Evolutionary conservation across 2,113 vertebrate species (phyloP).

Genomic region (rat (Rattus norvegicus)): GRCr8 NC_086024.1:128596501-128597000

Average conservation of each 20-base stretch:
- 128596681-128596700: not conserved
- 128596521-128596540: too few species aligned
- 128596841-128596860: too few species aligned
- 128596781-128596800: not conserved
- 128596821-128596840: not conserved
- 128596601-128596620: not conserved
- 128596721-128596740: not conserved
- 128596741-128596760: not conserved
- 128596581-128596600: not conserved
- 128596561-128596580: fast-evolving
- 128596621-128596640: not conserved
- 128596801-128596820: not conserved
- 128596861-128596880: not conserved
- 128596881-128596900: not conserved
- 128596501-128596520: fast-evolving
- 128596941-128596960: not conserved
- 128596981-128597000: not conserved
- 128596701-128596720: not conserved
- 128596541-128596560: fast-evolving
- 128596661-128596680: too few species aligned
- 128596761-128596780: not conserved
- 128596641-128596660: not conserved
- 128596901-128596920: not conserved
- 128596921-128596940: not conserved
- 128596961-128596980: not conserved